Percentiles rank a stretch among this genome's conserved stretches.
phyloP scores from a whole-genome alignment of 2,888 invertebrate genomes.

The Drosophila gaucha region DNA sequence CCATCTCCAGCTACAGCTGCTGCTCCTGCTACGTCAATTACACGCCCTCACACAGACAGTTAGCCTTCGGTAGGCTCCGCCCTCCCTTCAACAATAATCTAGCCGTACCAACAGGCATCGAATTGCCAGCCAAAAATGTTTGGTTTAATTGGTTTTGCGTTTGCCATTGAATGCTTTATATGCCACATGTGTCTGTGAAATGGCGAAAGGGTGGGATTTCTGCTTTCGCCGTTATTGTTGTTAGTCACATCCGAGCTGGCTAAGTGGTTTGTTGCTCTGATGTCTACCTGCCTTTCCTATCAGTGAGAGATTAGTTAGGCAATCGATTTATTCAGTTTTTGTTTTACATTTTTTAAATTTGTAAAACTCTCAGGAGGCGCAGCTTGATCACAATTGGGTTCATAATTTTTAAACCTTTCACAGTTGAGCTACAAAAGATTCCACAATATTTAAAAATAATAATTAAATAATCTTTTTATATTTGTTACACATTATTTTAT shows the following conservation, averaged over 20 bases:
- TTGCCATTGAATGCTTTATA: conserved; percentile 62
- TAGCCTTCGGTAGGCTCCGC: neutral
- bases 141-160: conserved; percentile 77
- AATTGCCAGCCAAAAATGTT: conserved; percentile 68
- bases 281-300: neutral
- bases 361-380: conserved; percentile 13
- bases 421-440: conserved; percentile 4
- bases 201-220: neutral
- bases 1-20: neutral
- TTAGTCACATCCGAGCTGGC: conserved; percentile 16
- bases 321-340: conserved; percentile 9
- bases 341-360: neutral
- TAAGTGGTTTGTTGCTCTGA: conserved; percentile 33
- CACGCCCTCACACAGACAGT: conserved; percentile 33
- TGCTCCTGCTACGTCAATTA: conserved; percentile 38
- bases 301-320: conserved; percentile 3
- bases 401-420: conserved; percentile 14
- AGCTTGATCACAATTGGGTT: neutral
- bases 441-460: conserved; percentile 1
- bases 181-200: conserved; percentile 25
- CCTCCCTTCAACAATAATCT: conserved; percentile 38
- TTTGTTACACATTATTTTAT: conserved; percentile 12
- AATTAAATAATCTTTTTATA: conserved; percentile 11
- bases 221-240: conserved; percentile 15
- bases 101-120: conserved; percentile 47